These are phyloP conservation scores for Pogonomyrmex californicus DNA, from an alignment of 1,140 invertebrate species.

Conservation along the genomic window DNA sequence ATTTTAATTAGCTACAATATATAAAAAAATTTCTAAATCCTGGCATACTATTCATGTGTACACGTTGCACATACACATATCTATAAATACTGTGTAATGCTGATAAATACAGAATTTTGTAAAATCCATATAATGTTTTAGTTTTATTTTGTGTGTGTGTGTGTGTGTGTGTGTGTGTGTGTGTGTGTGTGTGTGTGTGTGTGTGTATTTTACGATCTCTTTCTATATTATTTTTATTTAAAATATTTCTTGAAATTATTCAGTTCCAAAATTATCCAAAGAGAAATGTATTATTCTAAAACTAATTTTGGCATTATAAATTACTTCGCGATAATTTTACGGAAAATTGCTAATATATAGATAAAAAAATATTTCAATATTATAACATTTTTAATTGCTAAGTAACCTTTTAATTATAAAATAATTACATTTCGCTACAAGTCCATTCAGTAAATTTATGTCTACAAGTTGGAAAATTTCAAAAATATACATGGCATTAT, in stretches of 20 bases:
- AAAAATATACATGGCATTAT: neutral
- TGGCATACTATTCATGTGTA: neutral
- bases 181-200: too few species aligned
- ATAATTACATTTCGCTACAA: neutral
- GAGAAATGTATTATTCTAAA: neutral
- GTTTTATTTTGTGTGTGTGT: neutral
- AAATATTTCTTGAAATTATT: neutral
- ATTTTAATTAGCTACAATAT: slow-evolving; percentile 30
- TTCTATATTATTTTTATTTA: neutral
- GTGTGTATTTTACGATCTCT: neutral
- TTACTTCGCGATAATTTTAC: neutral
- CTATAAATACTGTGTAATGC: neutral
- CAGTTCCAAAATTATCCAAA: neutral
- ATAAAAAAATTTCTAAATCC: slow-evolving; percentile 5
- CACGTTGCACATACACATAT: neutral
- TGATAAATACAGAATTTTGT: neutral
- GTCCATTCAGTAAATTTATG: neutral
- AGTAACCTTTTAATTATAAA: neutral
- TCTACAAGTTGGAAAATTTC: neutral
- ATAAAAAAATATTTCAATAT: neutral
- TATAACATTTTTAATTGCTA: neutral
- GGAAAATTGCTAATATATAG: neutral
- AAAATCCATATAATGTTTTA: neutral
- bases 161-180: too few species aligned
- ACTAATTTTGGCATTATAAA: neutral